Conservation (phyloP, 2,888 invertebrate genomes). For the Tachina grossa region DNA sequence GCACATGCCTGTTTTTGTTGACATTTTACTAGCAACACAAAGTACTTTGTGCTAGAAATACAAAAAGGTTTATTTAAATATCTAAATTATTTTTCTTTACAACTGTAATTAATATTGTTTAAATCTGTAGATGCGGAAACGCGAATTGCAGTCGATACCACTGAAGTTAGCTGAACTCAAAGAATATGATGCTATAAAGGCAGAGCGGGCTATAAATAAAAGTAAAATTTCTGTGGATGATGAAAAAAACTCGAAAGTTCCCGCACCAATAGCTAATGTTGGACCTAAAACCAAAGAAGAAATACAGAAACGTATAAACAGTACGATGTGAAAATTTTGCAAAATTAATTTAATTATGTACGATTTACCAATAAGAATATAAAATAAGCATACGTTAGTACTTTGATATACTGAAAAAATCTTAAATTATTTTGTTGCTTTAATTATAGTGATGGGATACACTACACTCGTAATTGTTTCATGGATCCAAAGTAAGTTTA, state of each 20-base stretch:
- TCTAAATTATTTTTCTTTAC: not conserved
- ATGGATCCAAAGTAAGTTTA: too few relatives aligned
- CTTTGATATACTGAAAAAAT: not conserved
- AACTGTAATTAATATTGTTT: not conserved
- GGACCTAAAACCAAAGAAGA: slow-evolving; percentile 73
- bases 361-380: not conserved
- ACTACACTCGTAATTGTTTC: too few relatives aligned
- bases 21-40: not conserved
- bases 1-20: not conserved
- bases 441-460: too few relatives aligned
- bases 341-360: slow-evolving; percentile 12
- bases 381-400: not conserved
- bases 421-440: too few relatives aligned
- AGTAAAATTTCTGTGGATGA: slow-evolving; percentile 50
- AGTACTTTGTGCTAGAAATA: too few relatives aligned
- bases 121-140: slow-evolving; percentile 78
- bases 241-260: slow-evolving; percentile 37
- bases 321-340: slow-evolving; percentile 60
- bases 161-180: slow-evolving; percentile 81
- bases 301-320: slow-evolving; percentile 72
- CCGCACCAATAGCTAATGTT: slow-evolving; percentile 72
- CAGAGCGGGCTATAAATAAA: slow-evolving; percentile 75
- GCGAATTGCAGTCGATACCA: slow-evolving; percentile 82
- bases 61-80: slow-evolving; percentile 1
- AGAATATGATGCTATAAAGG: slow-evolving; percentile 81